Evolutionary conservation across 2,797 vertebrate species (phyloP), one percentile per base, ranked within the genome.

Genomic region (Masticophis lateralis): DNA sequence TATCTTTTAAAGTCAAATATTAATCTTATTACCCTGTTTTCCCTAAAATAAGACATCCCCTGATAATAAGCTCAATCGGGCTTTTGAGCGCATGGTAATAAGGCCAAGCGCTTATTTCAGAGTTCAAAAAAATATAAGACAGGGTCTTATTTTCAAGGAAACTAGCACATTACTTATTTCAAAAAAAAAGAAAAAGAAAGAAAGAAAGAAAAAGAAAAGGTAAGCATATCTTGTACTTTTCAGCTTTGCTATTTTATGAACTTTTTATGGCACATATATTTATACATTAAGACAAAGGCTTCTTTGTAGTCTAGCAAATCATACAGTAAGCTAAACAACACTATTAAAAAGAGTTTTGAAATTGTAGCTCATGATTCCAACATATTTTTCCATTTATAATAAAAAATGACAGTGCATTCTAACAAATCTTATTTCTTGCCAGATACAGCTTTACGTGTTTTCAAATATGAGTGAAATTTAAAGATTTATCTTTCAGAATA

Each of bases 341-440:
- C 47, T 90, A 28, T 25, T 22, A 28, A 55, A 83, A 37, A 74
- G 11, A 18, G 51, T 66, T 63, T 86, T 59, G 86, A 20, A 93
- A 25, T 22, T 66, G 37, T 63, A 37, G 10, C 32, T 86, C 66
- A 63, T 63, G 4, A 63, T 91, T 87, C 61, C 20, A 93, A 47
- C 37, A n/a, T 87, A n/a, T 87, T 57, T 69, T 86, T 57, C 87
- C n/a, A 51, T 22, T n/a, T 86, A 5, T 7, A 91, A 56, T 91
- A 11, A 57, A 93, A 61, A 47, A 90, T 93, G 4, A 83, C 20
- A 47, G n/a, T 60, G 51, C 27, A 93, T 90, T 94, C 51, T 95
- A 43, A 27, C 91, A 47, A 90, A 93, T 93, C 32, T 88, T 61
- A 11, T 56, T 92, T 47, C 74, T 53, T 9, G 9, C 47, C 56